Base-by-base conservation (phyloP, 2,113 vertebrate species). In the Microtus oregoni region DNA sequence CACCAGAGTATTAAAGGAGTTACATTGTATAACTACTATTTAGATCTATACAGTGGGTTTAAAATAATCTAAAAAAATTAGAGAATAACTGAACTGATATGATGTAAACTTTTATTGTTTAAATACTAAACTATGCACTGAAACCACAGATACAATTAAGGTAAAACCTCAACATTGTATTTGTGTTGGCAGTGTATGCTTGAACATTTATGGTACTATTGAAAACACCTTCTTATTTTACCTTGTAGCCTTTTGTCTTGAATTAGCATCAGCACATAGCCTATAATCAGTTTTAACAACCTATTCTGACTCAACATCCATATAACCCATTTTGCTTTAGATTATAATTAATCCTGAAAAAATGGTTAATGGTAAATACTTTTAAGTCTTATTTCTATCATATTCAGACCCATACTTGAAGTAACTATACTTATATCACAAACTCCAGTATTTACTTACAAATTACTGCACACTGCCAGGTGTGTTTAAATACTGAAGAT, bases 1-100 rank as follows among this genome's bases (percentile, higher is more conserved):
- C n/a, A 41, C 0, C 30, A 77, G 32, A 63, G 68, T 68, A 89
- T 73, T 82, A 91, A 85, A 63, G 55, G 41, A 44, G 55, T 2
- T 44, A 19, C 73, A 89, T 86, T 81, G 15, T 13, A 38, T 65
- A 67, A 28, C 4, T 50, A 67, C 76, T 68, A 81, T 44, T 44
- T 79, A 41, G 67, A 26, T 55, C 28, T 5, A 76, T 5, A 75
- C 4, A 47, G n/a, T 78, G 78, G 63, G 86, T 50, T 92, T 83
- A 94, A 94, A 88, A 79, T 47, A 97, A 92, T 93, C 70, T 93
- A 38, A 72, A 72, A 77, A 89, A 63, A 92, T 10, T 12, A 95
- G 26, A 12, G 81, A 90, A 76, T 65, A 77, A 76, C 44, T 58
- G 22, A 81, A 81, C 19, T 92, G 47, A 94, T 32, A 85, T 75